These are phyloP conservation scores for Micropterix aruncella DNA, from an alignment of 2,888 invertebrate genomes.

Conservation along the genomic window DNA sequence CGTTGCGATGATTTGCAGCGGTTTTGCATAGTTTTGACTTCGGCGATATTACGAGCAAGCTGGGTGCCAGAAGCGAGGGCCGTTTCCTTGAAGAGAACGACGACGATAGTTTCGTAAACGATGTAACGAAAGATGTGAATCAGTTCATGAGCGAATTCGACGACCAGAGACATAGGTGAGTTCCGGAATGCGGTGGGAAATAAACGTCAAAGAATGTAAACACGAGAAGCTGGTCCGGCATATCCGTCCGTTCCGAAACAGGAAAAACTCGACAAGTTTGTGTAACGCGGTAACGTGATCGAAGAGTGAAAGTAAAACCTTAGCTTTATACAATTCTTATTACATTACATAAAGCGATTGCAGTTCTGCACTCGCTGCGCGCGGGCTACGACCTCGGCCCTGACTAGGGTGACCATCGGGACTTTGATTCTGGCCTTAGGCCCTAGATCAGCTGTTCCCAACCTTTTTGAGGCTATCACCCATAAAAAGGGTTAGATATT, in stretches of 20 bases:
- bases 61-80: slow-evolving; percentile 39
- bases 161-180: slow-evolving; percentile 7
- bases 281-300: background rate
- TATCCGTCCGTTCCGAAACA: too few relatives aligned
- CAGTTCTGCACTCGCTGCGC: background rate
- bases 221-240: too few relatives aligned
- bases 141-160: slow-evolving; percentile 25
- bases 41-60: slow-evolving; percentile 33
- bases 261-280: background rate
- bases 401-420: too few relatives aligned
- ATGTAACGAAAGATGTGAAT: slow-evolving; percentile 37
- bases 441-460: too few relatives aligned
- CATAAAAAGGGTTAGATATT: too few relatives aligned
- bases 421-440: too few relatives aligned
- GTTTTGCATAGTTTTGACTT: too few relatives aligned
- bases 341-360: background rate
- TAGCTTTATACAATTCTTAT: too few relatives aligned
- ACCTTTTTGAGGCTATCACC: too few relatives aligned
- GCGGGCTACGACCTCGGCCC: background rate
- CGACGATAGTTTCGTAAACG: slow-evolving; percentile 34
- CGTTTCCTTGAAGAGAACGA: slow-evolving; percentile 35
- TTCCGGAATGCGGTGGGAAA: too few relatives aligned
- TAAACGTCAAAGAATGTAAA: too few relatives aligned
- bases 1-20: background rate
- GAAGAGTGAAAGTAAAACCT: background rate